Evolutionary conservation across 2,113 vertebrate species (phyloP), one percentile per base, ranked within the genome.

Genomic region (Hypanus sabinus): DNA sequence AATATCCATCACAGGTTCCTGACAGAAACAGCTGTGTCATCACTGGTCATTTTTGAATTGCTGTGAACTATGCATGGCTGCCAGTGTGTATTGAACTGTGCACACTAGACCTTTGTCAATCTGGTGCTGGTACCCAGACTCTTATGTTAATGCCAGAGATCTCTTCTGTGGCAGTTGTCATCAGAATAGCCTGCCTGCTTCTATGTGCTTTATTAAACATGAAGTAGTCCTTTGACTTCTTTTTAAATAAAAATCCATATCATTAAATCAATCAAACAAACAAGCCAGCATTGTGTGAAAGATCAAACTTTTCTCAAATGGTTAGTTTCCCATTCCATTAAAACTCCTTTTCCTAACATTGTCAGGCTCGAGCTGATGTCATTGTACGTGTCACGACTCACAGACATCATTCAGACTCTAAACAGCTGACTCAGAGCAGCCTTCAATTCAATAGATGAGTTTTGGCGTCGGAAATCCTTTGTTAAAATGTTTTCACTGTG

Each of bases 361-460:
- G 65, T 94, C 94, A 94, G 36, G 20, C 20, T 30, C 73, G 70
- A 22, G 93, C 93, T 88, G 95, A 83, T 22, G 94, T 20, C 0
- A 0, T 95, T 0, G 94, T 96, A 96, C 95, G 95, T 97, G 96
- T 96, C 68, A 27, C 11, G 94, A 94, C 94, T 95, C 96, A 96
- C 96, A 30, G 79, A 0, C 76, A 94, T 95, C 96, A 96, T 96
- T 27, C 75, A 0, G 71, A 92, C 94, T 94, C 0, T 0, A 0
- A 55, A 94, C 96, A 92, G 88, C 22, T 92, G 94, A 81, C 93
- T 0, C 38, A 80, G 94, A 94, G 38, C 81, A 6, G 79, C 94
- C 55, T 62, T 0, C 91, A 93, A 12, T 0, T 11, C 94, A 83
- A 0, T 77, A 90, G 73, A 95, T 94, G 94, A 94, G 92, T 83